Conservation (phyloP, 2,888 invertebrate species). For the Trichogramma dendrolimi region DNA sequence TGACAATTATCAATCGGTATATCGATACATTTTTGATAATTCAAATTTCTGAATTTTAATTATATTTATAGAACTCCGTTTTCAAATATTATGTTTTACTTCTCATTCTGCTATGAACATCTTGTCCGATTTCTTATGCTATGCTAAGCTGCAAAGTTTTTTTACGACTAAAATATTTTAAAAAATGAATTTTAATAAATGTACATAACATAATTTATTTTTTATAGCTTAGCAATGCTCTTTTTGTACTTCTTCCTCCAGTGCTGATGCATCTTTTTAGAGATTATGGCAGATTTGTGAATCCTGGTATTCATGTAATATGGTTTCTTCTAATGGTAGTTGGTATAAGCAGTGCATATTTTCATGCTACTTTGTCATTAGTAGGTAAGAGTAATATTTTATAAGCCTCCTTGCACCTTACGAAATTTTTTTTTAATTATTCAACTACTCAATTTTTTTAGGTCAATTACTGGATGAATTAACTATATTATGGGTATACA, state of each 20-base stretch:
- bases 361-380: conserved; percentile 78
- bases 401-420: neutral
- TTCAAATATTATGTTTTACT: too few relatives aligned
- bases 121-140: too few relatives aligned
- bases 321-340: conserved; percentile 78
- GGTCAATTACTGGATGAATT: conserved; percentile 79
- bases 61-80: too few relatives aligned
- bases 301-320: conserved; percentile 73
- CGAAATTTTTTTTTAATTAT: conserved; percentile 10
- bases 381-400: conserved; percentile 54
- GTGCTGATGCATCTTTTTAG: conserved; percentile 72
- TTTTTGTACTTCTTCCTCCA: conserved; percentile 75
- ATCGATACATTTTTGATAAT: too few relatives aligned
- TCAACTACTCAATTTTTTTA: conserved; percentile 35
- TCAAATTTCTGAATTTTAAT: too few relatives aligned
- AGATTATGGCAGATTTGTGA: conserved; percentile 71
- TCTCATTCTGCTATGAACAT: too few relatives aligned
- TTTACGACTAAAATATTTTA: neutral
- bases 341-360: conserved; percentile 77
- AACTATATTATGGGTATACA: conserved; percentile 77
- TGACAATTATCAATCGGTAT: too few relatives aligned
- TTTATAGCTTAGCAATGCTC: conserved; percentile 69
- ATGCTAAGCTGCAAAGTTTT: neutral
- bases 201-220: conserved; percentile 25
- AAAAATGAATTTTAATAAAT: conserved; percentile 7